Conservation (phyloP, 2,888 invertebrate genomes). For the Lochmaea capreae region DNA sequence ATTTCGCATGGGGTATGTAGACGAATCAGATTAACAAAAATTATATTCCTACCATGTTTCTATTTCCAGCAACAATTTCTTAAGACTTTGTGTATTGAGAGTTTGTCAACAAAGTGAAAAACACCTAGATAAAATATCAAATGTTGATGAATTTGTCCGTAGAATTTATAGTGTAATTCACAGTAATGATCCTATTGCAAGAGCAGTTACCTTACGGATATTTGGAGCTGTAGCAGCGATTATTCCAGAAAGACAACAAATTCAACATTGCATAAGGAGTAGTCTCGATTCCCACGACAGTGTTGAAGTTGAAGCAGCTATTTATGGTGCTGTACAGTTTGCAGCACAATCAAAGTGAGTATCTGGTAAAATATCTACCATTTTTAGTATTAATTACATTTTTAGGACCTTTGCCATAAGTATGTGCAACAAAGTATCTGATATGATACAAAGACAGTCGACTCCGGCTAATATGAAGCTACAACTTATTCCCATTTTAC, state of each 20-base stretch:
- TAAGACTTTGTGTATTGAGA: slow-evolving; percentile 90
- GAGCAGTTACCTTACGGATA: slow-evolving; percentile 89
- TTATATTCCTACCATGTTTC: slow-evolving; percentile 8
- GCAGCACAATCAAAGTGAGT: slow-evolving; percentile 91
- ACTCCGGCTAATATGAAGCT: slow-evolving; percentile 93
- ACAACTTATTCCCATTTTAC: slow-evolving; percentile 88
- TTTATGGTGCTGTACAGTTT: slow-evolving; percentile 94
- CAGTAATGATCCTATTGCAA: slow-evolving; percentile 96
- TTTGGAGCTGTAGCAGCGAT: slow-evolving; percentile 93
- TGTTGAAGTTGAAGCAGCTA: slow-evolving; percentile 96
- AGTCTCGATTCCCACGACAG: slow-evolving; percentile 95
- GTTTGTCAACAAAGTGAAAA: slow-evolving; percentile 97
- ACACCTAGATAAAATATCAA: slow-evolving; percentile 94
- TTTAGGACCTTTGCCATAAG: slow-evolving; percentile 92
- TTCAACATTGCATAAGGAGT: slow-evolving; percentile 93
- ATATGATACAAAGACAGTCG: slow-evolving; percentile 93
- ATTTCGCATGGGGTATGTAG: slow-evolving; percentile 80
- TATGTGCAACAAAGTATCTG: slow-evolving; percentile 94
- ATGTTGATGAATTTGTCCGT: slow-evolving; percentile 93
- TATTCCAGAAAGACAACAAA: slow-evolving; percentile 93
- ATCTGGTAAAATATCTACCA: background rate
- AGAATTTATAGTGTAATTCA: slow-evolving; percentile 94
- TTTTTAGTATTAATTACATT: background rate
- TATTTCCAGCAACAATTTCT: slow-evolving; percentile 82
- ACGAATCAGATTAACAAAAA: background rate